Evolutionary conservation across 2,888 invertebrate genomes (phyloP), one percentile per base, ranked within the genome.

Genomic region (Melinaea menophilus): DNA sequence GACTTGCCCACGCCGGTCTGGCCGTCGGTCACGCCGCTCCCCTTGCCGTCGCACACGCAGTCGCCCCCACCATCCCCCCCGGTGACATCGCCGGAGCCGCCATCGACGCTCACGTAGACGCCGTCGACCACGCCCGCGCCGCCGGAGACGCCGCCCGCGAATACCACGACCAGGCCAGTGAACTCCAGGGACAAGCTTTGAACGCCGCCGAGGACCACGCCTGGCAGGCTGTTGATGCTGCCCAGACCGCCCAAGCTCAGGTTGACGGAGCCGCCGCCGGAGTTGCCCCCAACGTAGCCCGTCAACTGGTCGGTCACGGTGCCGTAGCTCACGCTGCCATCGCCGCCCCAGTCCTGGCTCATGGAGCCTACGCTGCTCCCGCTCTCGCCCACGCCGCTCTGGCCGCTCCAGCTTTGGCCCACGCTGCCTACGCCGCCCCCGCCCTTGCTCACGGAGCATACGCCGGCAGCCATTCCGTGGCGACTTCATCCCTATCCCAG

Each of bases 141-240:
- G 77, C 89, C 58, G 81, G 81, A 59, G 90, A 90, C 70, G 85
- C 89, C 65, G 79, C 77, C 79, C 87, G 88, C 64, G 89, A 87
- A 77, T 75, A 74, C 68, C 88, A 89, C 77, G 89, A 91, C 85
- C 89, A 90, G 73, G 86, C 88, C 68, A 73, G 86, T 69, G 90
- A 90, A 69, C 73, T 85, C 75, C 88, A 88, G 59, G 90, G 88
- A 62, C 86, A 80, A 71, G 89, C 88, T 69, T 75, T 88, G 76
- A 90, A 91, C 83, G 88, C 90, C 72, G 91, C 89, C 62, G 88
- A 85, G 68, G 88, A 88, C 76, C 85, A 90, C 81, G 86, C 87
- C 31, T 90, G 90, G 88, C 88, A 88, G 71, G 85, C 86, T 48
- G 81, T 89, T 47, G 90, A 90, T 69, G 88, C 90, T 68, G 89